Evolutionary conservation across 2,113 vertebrate genomes (phyloP), one percentile per base, ranked within the genome.

Genomic region (Platanista minor): DNA sequence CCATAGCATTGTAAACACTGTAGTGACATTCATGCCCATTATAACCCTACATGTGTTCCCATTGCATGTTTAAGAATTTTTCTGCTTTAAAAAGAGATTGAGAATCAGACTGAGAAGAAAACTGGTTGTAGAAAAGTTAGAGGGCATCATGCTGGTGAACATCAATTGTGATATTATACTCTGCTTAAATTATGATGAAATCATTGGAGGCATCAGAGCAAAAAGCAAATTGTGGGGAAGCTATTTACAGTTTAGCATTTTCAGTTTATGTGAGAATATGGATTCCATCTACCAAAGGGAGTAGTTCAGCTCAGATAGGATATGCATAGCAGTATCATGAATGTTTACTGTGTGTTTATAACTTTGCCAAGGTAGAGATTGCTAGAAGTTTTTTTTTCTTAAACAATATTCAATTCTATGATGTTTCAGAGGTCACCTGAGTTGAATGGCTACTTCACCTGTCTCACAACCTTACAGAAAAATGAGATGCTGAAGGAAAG

Each of bases 231-330:
- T 10, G 3, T 39, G 31, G 81, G 85, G 29, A 94, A 90, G 74
- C 64, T 91, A 41, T 88, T 62, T 71, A 67, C 90, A 94, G 71
- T 49, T 62, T 91, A 93, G 71, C 71, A 33, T 92, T 95, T 72
- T 66, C 54, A 82, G 33, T 33, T 81, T 49, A 23, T 77, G 11
- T 57, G 52, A 90, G 49, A 84, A 57, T 78, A 17, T 86, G 41
- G 67, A 52, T 78, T 81, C 57, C 9, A 3, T 31, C 36, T 84
- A 77, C 69, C 31, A 89, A 72, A 90, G 21, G 54, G 33, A 72
- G 3, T 25, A n/a, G 57, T 59, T 80, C 18, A 75, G 36, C 61
- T 64, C 15, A 15, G 13, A 31, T 39, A 54, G 72, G 43, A 75
- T 43, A 3, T 39, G 69, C 90, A 49, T 10, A 49, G 15, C 57